phyloP scores from a whole-genome alignment of 2,113 vertebrate genomes.

The Xenus cinereus region DNA sequence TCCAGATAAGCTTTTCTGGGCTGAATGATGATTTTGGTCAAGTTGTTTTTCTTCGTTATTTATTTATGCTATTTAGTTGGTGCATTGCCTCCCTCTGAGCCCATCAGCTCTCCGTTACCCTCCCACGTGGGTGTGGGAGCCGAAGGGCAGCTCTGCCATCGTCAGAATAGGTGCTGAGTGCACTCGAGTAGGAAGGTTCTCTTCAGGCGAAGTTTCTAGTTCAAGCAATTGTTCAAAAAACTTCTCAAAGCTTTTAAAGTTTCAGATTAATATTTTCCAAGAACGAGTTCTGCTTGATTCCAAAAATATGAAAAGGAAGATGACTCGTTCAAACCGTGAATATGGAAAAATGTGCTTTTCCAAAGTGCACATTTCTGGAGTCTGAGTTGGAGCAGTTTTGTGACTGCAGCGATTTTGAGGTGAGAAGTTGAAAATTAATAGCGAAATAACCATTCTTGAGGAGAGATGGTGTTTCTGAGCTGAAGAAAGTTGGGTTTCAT shows the following conservation, averaged over 20 bases:
- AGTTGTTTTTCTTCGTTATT: background rate
- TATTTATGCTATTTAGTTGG: background rate
- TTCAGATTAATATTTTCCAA: background rate
- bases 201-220: background rate
- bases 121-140: background rate
- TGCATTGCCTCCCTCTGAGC: background rate
- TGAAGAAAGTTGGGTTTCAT: background rate
- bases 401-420: background rate
- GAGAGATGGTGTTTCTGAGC: background rate
- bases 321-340: background rate
- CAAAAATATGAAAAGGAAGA: background rate
- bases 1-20: conserved; percentile 27
- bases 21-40: background rate
- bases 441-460: background rate
- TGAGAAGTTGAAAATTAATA: background rate
- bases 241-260: background rate
- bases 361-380: background rate
- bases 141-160: background rate
- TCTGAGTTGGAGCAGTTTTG: background rate
- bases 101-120: background rate
- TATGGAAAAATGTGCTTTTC: background rate
- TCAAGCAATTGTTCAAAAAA: background rate
- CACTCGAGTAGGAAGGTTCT: background rate
- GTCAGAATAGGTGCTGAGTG: background rate
- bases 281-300: background rate